A percentile compares a stretch with the other conserved stretches of the same genome.
Evolutionary conservation across 2,797 vertebrate genomes (phyloP).

Genomic region (Catamblyrhynchus diadema): DNA sequence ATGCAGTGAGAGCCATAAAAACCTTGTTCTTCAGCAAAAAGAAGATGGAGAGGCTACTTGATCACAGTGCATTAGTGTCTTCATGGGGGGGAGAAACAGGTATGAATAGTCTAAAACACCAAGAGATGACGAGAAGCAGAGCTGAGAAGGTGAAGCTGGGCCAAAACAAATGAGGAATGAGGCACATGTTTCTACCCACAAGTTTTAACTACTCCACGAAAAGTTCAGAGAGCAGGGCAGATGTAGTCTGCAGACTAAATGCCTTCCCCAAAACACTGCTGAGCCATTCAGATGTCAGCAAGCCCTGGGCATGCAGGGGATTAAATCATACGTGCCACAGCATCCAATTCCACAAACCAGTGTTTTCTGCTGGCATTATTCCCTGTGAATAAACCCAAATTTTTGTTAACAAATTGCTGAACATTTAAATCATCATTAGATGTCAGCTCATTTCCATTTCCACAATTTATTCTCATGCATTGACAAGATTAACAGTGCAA

Average conservation of each 20-base stretch:
- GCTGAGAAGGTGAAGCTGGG: neutral
- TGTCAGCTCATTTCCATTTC: neutral
- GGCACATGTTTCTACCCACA: accelerated
- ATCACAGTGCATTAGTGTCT: neutral
- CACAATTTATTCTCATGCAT: neutral
- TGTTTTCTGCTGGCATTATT: neutral
- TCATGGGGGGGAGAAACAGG: accelerated
- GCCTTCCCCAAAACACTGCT: neutral
- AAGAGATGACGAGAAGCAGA: neutral
- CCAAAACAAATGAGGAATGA: neutral
- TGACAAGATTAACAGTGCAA: neutral
- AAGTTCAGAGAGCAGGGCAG: neutral
- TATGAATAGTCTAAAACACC: neutral
- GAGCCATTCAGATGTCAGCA: neutral
- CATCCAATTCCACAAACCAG: neutral
- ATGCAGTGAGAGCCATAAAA: slow-evolving; percentile 6
- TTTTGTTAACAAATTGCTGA: neutral
- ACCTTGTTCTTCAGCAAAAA: neutral
- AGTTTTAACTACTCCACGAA: neutral
- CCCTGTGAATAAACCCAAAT: neutral
- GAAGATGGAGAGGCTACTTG: neutral
- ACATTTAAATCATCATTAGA: neutral
- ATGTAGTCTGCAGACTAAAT: neutral
- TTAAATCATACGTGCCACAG: neutral
- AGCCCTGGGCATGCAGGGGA: neutral